These are phyloP conservation scores for Parnassius glacialis DNA, from an alignment of 2,888 invertebrate genomes.

Conservation along the genomic window DNA sequence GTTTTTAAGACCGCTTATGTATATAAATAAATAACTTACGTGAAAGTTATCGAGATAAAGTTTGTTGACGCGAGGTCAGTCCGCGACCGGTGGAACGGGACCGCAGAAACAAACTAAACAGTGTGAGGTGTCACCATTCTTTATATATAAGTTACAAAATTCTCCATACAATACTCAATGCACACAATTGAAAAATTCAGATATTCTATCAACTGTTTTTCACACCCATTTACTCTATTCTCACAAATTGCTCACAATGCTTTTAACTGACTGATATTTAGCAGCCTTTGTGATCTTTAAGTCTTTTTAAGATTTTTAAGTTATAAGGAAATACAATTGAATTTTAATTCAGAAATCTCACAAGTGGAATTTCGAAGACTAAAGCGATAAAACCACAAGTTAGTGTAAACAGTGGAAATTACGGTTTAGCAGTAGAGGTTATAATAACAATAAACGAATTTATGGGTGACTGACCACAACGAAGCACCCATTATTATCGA, in stretches of 20 bases:
- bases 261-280: too few species aligned
- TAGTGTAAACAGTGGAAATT: too few species aligned
- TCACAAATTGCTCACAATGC: not conserved
- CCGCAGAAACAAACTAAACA: slow-evolving; percentile 67
- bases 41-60: slow-evolving; percentile 34
- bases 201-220: slow-evolving; percentile 3
- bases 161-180: slow-evolving; percentile 31
- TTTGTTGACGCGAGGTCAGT: slow-evolving; percentile 40
- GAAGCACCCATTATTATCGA: slow-evolving; percentile 32
- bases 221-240: slow-evolving; percentile 17
- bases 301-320: too few species aligned
- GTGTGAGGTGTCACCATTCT: slow-evolving; percentile 62
- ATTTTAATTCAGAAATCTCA: too few species aligned
- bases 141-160: slow-evolving; percentile 62
- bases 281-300: too few species aligned
- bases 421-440: not conserved
- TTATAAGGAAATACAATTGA: too few species aligned
- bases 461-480: slow-evolving; percentile 4
- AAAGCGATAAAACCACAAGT: too few species aligned
- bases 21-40: slow-evolving; percentile 46
- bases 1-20: slow-evolving; percentile 34
- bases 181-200: slow-evolving; percentile 15
- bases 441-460: not conserved
- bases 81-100: slow-evolving; percentile 62
- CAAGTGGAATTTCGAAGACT: too few species aligned